Base-by-base conservation (phyloP, 2,797 vertebrate genomes). In the Pampus argenteus region DNA sequence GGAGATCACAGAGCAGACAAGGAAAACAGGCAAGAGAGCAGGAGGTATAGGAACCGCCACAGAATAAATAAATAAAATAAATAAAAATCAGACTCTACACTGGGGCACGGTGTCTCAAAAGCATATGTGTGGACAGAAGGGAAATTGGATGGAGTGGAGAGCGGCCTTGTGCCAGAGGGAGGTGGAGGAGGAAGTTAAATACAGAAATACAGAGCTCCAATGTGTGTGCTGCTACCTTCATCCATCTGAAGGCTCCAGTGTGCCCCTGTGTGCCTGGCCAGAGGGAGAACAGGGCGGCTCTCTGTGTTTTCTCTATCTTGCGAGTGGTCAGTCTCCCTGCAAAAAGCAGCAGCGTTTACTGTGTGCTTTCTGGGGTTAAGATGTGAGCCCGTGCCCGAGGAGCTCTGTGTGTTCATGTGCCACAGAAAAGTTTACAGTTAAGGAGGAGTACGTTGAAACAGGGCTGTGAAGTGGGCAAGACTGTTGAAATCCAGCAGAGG, bases 341-440 rank as follows among this genome's bases (percentile, higher is more conserved):
- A 62, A 69, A n/a, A n/a, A n/a, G n/a, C n/a, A n/a, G 70, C 65
- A 38, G 61, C 42, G 60, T 74, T 42, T 60, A 52, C 29, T 72
- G 83, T 74, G 72, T 74, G 79, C 63, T 74, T 84, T 83, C 45
- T 62, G 79, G 80, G 70, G n/a, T n/a, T 84, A 78, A 60, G 75
- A 84, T 75, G 69, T 62, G 58, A 71, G 40, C 45, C 45, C 40
- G 22, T 55, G 71, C 52, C 71, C 22, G 64, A 58, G 66, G 71
- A 64, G 36, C 40, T 54, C 9, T 31, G 80, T 88, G 85, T 89
- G 85, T 86, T 86, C 75, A 0, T 67, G 74, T 83, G 83, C 87
- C 88, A 89, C 75, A 74, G 67, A 64, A 72, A 83, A 36, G 88
- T 89, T 92, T 86, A 73, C 81, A 74, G 73, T 85, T 70, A 76